phyloP scores from a whole-genome alignment of 1,140 invertebrate genomes.

The Battus philenor region DNA sequence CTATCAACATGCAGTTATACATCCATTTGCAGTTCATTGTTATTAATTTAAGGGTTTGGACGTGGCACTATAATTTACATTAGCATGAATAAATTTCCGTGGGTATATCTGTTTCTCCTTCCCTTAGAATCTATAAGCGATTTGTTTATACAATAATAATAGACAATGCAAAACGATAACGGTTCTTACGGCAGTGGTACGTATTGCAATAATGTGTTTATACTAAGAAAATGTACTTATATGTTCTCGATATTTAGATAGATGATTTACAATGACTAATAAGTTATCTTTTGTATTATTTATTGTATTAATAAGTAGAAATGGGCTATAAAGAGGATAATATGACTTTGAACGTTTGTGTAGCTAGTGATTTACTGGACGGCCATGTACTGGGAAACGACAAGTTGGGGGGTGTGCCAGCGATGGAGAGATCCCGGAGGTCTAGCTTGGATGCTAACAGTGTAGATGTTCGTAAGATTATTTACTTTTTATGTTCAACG shows the following conservation, averaged over 20 bases:
- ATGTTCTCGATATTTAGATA: slow-evolving; percentile 34
- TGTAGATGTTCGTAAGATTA: slow-evolving; percentile 59
- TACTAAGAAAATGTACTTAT: slow-evolving; percentile 10
- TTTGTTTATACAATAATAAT: slow-evolving; percentile 1
- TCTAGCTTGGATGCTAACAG: slow-evolving; percentile 64
- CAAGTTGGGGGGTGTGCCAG: slow-evolving; percentile 43
- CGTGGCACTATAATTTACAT: slow-evolving; percentile 17
- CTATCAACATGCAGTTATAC: slow-evolving; percentile 24
- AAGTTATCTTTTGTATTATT: slow-evolving; percentile 55
- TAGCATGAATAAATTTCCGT: slow-evolving; percentile 17
- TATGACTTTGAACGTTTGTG: slow-evolving; percentile 49
- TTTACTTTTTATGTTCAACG: not conserved
- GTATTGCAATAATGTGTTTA: slow-evolving; percentile 24
- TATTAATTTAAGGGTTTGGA: slow-evolving; percentile 19
- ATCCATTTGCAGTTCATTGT: slow-evolving; percentile 29
- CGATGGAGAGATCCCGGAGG: slow-evolving; percentile 62
- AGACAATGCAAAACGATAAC: slow-evolving; percentile 58
- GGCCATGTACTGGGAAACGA: slow-evolving; percentile 64
- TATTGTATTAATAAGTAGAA: slow-evolving; percentile 54
- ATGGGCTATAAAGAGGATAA: slow-evolving; percentile 64
- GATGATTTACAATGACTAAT: slow-evolving; percentile 29
- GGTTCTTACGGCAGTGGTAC: slow-evolving; percentile 61
- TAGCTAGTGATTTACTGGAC: slow-evolving; percentile 69
- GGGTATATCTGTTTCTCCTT: too few relatives aligned
- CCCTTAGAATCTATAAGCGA: slow-evolving; percentile 16